Evolutionary conservation across 2,888 invertebrate genomes (phyloP), one percentile per base, ranked within the genome.

Genomic region (Hypselothyrea guttata): DNA sequence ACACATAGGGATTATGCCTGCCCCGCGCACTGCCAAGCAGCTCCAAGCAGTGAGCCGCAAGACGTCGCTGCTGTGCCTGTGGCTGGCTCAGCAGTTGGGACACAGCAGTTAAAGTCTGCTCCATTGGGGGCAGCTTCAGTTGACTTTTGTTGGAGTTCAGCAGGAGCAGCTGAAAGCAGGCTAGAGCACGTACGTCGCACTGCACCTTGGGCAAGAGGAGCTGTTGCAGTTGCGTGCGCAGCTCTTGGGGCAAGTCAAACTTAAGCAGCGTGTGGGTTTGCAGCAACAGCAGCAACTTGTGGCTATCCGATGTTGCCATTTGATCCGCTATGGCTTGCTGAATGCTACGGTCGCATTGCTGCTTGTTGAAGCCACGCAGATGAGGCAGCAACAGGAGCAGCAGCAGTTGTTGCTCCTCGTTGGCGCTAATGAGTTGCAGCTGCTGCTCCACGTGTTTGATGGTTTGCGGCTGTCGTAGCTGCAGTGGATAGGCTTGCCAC

Each of bases 31-130:
- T 22, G 7, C 67, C 55, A 74, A 96, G 94, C 15, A 94, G 88
- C 30, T 94, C 92, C 82, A 96, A 93, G 41, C 96, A 92, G 74
- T 96, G 95, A 0, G 94, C 91, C 1, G 95, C 94, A 51, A 95
- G 88, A 12, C 94, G 90, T 12, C 97, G 93, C 1, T 95, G 90
- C 88, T 93, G 91, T 74, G 94, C 93, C 84, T 92, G 93, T 7
- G 94, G 94, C 0, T 95, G 94, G 16, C 92, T 91, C 1, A 96
- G 91, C 86, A 95, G 94, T 1, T 12, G 42, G 49, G 92, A 91
- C n/a, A 95, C 35, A 1, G 45, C 41, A 3, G 30, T 15, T 0
- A 66, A 28, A 1, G 57, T 86, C 65, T 88, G 87, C 0, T 90
- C 89, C 86, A 92, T 1, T 93, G 34, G 11, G 7, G 3, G 15